phyloP scores from a whole-genome alignment of 2,888 invertebrate genomes.

The Oscheius sp. region DNA sequence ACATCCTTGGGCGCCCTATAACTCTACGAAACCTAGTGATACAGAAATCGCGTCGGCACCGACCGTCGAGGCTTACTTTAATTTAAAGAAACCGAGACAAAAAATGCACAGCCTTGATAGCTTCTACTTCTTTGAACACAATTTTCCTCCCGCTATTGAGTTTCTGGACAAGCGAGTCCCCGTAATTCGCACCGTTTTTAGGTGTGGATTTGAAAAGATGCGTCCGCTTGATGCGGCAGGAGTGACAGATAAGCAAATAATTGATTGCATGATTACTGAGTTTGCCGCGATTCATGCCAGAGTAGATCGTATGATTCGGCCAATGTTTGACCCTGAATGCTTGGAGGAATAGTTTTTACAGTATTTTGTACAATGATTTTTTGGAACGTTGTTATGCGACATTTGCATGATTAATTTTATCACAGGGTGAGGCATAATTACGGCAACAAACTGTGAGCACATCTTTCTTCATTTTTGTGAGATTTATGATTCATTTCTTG shows the following conservation, averaged over 20 bases:
- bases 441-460: too few relatives aligned
- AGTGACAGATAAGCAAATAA: constrained; percentile 7
- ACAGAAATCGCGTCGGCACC: not conserved
- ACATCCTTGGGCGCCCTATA: too few relatives aligned
- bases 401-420: not conserved
- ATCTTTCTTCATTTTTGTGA: too few relatives aligned
- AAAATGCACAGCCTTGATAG: constrained; percentile 16
- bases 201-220: not conserved
- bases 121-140: constrained; percentile 31
- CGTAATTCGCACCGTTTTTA: constrained; percentile 26
- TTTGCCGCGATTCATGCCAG: not conserved
- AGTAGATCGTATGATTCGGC: constrained; percentile 18
- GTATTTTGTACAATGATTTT: not conserved
- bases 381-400: not conserved
- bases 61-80: not conserved
- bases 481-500: too few relatives aligned
- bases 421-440: too few relatives aligned
- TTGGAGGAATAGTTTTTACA: too few relatives aligned
- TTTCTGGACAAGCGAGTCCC: constrained; percentile 28
- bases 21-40: not conserved
- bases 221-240: not conserved
- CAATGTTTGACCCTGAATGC: too few relatives aligned
- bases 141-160: constrained; percentile 28
- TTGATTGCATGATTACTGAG: constrained; percentile 20
- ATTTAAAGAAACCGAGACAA: not conserved